phyloP scores from a whole-genome alignment of 2,797 vertebrate genomes.

The Chloroceryle inda region DNA sequence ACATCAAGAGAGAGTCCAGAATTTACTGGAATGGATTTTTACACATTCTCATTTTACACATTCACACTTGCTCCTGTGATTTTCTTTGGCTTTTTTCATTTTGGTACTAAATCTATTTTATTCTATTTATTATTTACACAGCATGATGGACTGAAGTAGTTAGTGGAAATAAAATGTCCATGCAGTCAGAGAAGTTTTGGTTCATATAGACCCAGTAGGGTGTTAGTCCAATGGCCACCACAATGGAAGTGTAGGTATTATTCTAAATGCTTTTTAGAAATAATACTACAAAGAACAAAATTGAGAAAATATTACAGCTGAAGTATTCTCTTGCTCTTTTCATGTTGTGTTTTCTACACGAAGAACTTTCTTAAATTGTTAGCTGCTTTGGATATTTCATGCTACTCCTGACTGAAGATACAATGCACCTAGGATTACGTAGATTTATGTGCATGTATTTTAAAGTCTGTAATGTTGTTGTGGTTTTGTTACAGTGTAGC shows the following conservation, averaged over 20 bases:
- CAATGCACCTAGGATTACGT: background rate
- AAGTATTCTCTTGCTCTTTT: background rate
- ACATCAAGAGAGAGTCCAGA: background rate
- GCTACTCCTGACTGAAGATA: background rate
- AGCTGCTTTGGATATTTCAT: background rate
- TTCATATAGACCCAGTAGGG: background rate
- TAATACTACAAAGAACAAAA: background rate
- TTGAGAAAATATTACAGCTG: background rate
- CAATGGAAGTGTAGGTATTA: background rate
- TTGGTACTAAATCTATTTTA: constrained; percentile 43
- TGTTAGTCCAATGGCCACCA: background rate
- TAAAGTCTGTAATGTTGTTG: background rate
- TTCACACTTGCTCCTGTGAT: background rate
- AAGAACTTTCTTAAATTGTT: background rate
- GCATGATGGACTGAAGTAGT: background rate
- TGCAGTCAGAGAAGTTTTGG: background rate
- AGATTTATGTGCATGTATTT: background rate
- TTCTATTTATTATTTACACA: constrained; percentile 46
- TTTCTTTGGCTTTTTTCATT: constrained; percentile 13
- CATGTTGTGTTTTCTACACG: background rate
- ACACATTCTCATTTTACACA: background rate
- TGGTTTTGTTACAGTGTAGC: background rate
- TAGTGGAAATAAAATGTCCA: constrained; percentile 42
- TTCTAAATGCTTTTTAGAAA: background rate
- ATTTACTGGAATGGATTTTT: constrained; percentile 36